Percentiles rank a stretch among this genome's conserved stretches.
These are phyloP conservation scores for Stichopus chloronotus DNA, from an alignment of 35 echinoderm and acorn worm species.

Conservation along the genomic window DNA sequence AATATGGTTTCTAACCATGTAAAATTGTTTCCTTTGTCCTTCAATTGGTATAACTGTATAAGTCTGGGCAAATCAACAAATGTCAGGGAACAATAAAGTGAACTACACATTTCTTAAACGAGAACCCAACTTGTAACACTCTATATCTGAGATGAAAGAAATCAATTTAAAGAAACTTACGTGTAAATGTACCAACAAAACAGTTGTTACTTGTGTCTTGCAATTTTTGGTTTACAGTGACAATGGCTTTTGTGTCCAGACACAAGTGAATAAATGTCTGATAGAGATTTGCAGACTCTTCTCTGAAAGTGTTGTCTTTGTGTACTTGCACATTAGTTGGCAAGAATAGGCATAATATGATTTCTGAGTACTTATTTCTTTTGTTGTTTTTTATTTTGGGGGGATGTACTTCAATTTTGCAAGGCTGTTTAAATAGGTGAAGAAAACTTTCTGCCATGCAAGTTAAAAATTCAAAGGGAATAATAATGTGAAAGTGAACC, in stretches of 20 bases:
- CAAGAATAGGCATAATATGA: background rate
- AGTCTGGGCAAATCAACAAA: background rate
- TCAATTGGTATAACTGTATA: too few species aligned
- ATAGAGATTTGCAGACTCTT: background rate
- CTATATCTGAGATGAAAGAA: background rate
- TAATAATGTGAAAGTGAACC: background rate
- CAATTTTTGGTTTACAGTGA: background rate
- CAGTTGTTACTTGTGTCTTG: background rate
- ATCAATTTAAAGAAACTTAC: background rate
- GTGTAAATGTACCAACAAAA: background rate
- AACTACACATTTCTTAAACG: background rate
- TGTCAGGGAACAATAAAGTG: background rate
- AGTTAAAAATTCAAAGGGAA: background rate
- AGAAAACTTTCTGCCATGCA: background rate
- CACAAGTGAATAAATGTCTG: background rate
- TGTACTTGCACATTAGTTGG: background rate
- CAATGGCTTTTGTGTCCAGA: background rate
- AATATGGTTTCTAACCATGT: too few species aligned
- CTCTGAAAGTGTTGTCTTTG: conserved; percentile 5
- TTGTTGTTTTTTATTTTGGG: background rate
- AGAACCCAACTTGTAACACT: background rate
- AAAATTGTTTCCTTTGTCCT: too few species aligned
- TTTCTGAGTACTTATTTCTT: background rate
- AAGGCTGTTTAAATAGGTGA: background rate
- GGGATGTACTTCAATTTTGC: background rate